Evolutionary conservation across 2,888 invertebrate genomes (phyloP).

Genomic region (Tiliacea aurago): DNA sequence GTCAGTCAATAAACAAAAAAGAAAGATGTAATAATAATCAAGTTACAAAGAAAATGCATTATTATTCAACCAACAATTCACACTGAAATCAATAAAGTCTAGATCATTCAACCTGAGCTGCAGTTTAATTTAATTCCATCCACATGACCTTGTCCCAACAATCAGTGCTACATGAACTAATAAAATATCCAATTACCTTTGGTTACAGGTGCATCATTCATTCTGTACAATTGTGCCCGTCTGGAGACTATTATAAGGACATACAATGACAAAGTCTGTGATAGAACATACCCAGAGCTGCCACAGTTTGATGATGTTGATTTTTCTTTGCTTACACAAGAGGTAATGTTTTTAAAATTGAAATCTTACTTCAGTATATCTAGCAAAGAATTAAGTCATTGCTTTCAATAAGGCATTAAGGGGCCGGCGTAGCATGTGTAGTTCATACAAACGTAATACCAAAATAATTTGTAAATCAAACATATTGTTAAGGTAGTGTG

Average conservation of each 20-base stretch:
- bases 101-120: constrained; percentile 3
- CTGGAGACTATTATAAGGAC: constrained; percentile 92
- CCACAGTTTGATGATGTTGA: constrained; percentile 91
- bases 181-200: constrained; percentile 45
- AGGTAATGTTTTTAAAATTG: constrained; percentile 85
- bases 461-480: no score
- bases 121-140: constrained; percentile 5
- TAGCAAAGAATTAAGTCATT: background rate
- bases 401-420: no score
- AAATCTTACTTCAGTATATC: background rate
- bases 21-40: no score
- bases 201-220: constrained; percentile 92
- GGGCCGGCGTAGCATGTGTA: no score
- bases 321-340: constrained; percentile 91
- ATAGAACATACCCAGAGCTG: constrained; percentile 91
- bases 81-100: background rate
- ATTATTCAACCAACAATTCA: no score
- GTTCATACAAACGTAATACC: no score
- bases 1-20: background rate
- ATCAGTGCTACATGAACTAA: constrained; percentile 25
- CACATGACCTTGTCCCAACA: constrained; percentile 19
- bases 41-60: background rate
- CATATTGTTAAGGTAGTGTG: no score
- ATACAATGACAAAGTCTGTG: constrained; percentile 90
- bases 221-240: constrained; percentile 95